These are phyloP conservation scores for Archilochus colubris DNA, from an alignment of 2,113 vertebrate species.

Conservation along the genomic window DNA sequence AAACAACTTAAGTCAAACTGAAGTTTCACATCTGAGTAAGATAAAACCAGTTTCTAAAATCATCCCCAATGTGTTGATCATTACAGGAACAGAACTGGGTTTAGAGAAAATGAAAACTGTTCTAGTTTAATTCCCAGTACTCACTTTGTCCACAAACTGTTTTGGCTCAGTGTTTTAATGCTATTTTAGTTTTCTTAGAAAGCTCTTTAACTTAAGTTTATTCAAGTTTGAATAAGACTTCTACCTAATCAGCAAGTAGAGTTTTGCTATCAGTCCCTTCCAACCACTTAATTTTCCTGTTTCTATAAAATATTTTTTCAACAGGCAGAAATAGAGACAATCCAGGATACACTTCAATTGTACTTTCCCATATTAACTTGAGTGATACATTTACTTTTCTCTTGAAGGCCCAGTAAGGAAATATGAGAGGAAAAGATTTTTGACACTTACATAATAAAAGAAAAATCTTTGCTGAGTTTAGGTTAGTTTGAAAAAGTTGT, in stretches of 20 bases:
- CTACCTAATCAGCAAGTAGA: neutral
- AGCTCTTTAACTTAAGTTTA: neutral
- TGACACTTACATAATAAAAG: neutral
- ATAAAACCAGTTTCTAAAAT: conserved; percentile 45
- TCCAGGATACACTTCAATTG: neutral
- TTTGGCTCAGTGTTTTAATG: neutral
- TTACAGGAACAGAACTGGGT: conserved; percentile 6
- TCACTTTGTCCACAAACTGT: conserved; percentile 8
- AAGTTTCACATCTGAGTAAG: conserved; percentile 7
- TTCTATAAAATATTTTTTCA: neutral
- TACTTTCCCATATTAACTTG: neutral
- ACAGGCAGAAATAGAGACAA: neutral
- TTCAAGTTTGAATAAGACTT: neutral
- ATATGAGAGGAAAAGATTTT: neutral
- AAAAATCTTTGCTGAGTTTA: neutral
- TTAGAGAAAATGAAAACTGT: conserved; percentile 47
- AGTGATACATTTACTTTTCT: neutral
- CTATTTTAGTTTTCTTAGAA: conserved; percentile 23
- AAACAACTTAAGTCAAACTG: conserved; percentile 35
- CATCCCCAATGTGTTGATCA: conserved; percentile 20
- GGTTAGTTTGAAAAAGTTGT: neutral
- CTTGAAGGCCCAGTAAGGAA: neutral
- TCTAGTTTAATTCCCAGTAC: neutral
- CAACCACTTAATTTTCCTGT: neutral
- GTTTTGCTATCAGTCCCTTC: neutral